These are phyloP conservation scores for Clostera curtula DNA, from an alignment of 2,888 invertebrate genomes.

Conservation along the genomic window DNA sequence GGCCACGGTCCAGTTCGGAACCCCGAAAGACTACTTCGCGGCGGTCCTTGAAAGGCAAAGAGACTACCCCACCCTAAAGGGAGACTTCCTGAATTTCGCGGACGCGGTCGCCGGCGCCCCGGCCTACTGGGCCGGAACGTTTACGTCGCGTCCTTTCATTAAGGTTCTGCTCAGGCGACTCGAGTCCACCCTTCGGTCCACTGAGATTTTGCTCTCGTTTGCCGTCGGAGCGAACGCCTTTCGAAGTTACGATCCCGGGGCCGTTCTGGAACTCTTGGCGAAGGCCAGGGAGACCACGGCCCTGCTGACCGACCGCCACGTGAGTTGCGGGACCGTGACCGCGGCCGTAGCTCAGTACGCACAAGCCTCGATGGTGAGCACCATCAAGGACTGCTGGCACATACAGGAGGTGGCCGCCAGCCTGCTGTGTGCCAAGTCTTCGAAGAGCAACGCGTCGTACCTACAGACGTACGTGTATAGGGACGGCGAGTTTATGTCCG, in stretches of 20 bases:
- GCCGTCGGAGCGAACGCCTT: slow-evolving; percentile 79
- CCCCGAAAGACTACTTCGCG: slow-evolving; percentile 90
- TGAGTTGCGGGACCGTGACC: slow-evolving; percentile 95
- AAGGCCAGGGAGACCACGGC: slow-evolving; percentile 85
- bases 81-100: slow-evolving; percentile 96
- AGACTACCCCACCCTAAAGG: slow-evolving; percentile 82
- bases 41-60: slow-evolving; percentile 77
- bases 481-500: slow-evolving; percentile 54
- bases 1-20: slow-evolving; percentile 89
- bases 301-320: slow-evolving; percentile 96
- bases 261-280: slow-evolving; percentile 68
- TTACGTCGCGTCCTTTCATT: slow-evolving; percentile 88
- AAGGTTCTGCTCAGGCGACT: slow-evolving; percentile 88
- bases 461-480: slow-evolving; percentile 54
- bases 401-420: slow-evolving; percentile 54
- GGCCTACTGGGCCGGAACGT: slow-evolving; percentile 98
- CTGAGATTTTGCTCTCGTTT: slow-evolving; percentile 89
- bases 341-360: slow-evolving; percentile 89
- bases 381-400: slow-evolving; percentile 54
- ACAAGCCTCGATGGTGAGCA: slow-evolving; percentile 76
- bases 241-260: slow-evolving; percentile 68
- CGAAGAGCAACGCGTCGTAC: slow-evolving; percentile 79
- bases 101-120: slow-evolving; percentile 90
- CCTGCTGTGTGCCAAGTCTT: slow-evolving; percentile 82
- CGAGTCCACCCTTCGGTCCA: slow-evolving; percentile 84